These are phyloP conservation scores for Hyposmocoma kahamanoa DNA, from an alignment of 1,140 invertebrate species.

Conservation along the genomic window DNA sequence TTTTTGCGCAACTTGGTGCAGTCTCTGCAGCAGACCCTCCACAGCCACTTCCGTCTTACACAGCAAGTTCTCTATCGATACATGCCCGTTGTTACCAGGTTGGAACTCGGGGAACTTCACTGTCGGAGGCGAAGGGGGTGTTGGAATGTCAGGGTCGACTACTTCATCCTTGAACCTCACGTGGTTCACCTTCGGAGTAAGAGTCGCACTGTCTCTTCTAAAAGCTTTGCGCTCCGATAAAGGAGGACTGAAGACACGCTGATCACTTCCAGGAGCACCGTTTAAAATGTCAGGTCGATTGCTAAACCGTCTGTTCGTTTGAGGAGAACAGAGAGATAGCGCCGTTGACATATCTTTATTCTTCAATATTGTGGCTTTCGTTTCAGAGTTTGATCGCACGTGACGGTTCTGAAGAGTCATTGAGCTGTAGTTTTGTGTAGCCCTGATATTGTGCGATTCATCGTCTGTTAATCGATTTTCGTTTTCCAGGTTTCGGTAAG, in stretches of 20 bases:
- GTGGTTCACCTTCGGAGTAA: conserved; percentile 55
- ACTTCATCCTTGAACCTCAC: conserved; percentile 69
- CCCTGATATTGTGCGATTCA: conserved; percentile 39
- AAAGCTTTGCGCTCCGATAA: conserved; percentile 44
- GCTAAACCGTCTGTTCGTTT: conserved; percentile 69
- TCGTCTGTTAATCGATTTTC: conserved; percentile 53
- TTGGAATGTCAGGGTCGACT: conserved; percentile 55
- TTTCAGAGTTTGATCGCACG: conserved; percentile 66
- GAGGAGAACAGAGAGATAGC: conserved; percentile 68
- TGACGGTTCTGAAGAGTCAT: conserved; percentile 60
- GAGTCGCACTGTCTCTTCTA: conserved; percentile 42
- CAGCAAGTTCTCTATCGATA: conserved; percentile 76
- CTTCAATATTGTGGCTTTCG: conserved; percentile 65
- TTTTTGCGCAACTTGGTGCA: conserved; percentile 80
- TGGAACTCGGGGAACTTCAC: conserved; percentile 63
- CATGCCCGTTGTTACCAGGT: conserved; percentile 74
- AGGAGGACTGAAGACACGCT: conserved; percentile 44
- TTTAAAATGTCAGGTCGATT: conserved; percentile 55
- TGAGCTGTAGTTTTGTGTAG: conserved; percentile 68
- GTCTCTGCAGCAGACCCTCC: conserved; percentile 76
- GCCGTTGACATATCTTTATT: conserved; percentile 66
- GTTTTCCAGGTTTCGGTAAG: conserved; percentile 71
- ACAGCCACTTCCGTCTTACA: conserved; percentile 80
- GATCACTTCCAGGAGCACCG: conserved; percentile 46
- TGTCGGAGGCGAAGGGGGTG: conserved; percentile 62